These are phyloP conservation scores for Xiphophorus couchianus DNA, from an alignment of 2,113 vertebrate genomes.

Conservation along the genomic window DNA sequence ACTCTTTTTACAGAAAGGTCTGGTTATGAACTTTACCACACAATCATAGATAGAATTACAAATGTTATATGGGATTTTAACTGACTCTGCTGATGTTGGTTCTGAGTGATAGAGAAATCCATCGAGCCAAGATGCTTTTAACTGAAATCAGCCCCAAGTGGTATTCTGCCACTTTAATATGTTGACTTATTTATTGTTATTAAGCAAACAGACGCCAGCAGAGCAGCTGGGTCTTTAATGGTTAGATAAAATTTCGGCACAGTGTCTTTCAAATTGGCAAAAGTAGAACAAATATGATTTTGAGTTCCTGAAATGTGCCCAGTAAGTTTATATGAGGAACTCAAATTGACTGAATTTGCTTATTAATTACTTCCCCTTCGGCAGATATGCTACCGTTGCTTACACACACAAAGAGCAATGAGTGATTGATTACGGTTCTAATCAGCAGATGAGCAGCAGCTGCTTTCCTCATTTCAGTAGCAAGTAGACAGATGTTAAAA, in stretches of 20 bases:
- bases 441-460: conserved; percentile 66
- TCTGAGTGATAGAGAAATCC: neutral
- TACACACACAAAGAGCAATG: conserved; percentile 27
- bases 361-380: conserved; percentile 15
- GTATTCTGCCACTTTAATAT: neutral
- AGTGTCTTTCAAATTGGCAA: neutral
- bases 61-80: neutral
- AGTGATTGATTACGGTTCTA: conserved; percentile 65
- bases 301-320: neutral
- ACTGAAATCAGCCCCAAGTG: neutral
- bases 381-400: conserved; percentile 7
- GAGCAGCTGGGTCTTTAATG: neutral
- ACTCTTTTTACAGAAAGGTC: no score
- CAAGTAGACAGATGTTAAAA: conserved; percentile 63
- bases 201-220: neutral
- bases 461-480: conserved; percentile 47
- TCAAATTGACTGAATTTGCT: conserved; percentile 8
- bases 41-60: neutral
- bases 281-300: neutral
- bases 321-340: neutral
- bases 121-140: neutral
- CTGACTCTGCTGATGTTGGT: neutral
- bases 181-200: neutral
- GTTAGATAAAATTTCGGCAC: no score
- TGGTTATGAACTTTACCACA: neutral